Conservation (phyloP, 2,888 invertebrate genomes). For the Alcis repandata region DNA sequence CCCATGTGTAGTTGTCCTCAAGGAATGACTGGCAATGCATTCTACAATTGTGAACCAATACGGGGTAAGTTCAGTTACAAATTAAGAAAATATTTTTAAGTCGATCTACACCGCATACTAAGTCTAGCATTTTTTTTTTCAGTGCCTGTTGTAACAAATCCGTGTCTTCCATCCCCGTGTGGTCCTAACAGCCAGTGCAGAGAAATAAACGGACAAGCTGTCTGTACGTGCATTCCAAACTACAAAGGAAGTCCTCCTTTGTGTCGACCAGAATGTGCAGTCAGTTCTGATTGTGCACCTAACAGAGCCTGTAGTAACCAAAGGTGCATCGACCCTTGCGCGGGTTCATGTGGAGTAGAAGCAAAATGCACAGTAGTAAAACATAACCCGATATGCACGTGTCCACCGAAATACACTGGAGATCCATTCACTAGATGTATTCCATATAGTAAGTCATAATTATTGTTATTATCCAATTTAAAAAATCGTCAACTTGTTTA, state of each 20-base stretch:
- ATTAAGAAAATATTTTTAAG: neutral
- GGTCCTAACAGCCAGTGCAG: conserved; percentile 92
- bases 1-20: conserved; percentile 90
- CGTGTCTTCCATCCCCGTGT: conserved; percentile 91
- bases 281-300: conserved; percentile 91
- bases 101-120: neutral
- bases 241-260: conserved; percentile 91
- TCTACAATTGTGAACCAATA: conserved; percentile 87
- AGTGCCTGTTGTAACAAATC: conserved; percentile 83
- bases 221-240: conserved; percentile 90
- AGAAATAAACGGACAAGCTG: conserved; percentile 88
- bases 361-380: conserved; percentile 91
- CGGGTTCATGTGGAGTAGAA: conserved; percentile 90
- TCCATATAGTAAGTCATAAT: conserved; percentile 68
- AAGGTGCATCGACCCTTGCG: conserved; percentile 91
- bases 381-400: conserved; percentile 92
- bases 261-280: conserved; percentile 92
- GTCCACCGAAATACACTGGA: conserved; percentile 89
- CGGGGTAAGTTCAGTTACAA: conserved; percentile 64
- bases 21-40: conserved; percentile 90
- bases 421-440: conserved; percentile 92
- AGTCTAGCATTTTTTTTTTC: conserved; percentile 44
- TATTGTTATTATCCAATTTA: neutral
- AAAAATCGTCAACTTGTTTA: no score
- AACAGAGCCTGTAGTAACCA: conserved; percentile 91